Evolutionary conservation across 1,140 invertebrate species (phyloP).

Genomic region (Drosophila ficusphila): DNA sequence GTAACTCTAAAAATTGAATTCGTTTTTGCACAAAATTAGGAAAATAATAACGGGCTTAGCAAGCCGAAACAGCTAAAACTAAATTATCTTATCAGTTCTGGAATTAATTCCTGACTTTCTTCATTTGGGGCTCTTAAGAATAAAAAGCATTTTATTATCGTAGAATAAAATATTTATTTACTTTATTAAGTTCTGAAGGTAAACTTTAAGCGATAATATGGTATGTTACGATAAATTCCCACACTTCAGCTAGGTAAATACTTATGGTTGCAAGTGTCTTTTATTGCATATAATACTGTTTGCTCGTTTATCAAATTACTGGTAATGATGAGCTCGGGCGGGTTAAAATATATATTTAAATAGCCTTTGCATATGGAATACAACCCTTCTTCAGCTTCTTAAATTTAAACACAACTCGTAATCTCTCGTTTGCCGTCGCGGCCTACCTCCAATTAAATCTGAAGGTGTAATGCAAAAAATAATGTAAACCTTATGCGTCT

Average conservation of each 20-base stretch:
- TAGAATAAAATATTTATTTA: slow-evolving; percentile 64
- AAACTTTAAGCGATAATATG: slow-evolving; percentile 61
- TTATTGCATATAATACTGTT: slow-evolving; percentile 74
- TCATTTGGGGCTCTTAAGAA: no score
- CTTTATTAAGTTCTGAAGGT: slow-evolving; percentile 39
- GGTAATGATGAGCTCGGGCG: slow-evolving; percentile 57
- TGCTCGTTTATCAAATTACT: slow-evolving; percentile 51
- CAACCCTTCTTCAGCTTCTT: slow-evolving; percentile 62
- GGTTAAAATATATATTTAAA: slow-evolving; percentile 55
- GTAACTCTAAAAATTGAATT: no score
- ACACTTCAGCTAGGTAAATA: slow-evolving; percentile 61
- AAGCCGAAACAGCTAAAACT: no score
- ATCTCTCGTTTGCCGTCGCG: slow-evolving; percentile 14
- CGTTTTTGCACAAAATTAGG: no score
- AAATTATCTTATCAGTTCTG: no score
- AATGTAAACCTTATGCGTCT: slow-evolving; percentile 40
- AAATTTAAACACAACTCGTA: slow-evolving; percentile 60
- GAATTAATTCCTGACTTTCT: no score
- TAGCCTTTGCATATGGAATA: slow-evolving; percentile 63
- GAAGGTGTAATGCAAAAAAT: slow-evolving; percentile 51
- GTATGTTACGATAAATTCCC: slow-evolving; percentile 47
- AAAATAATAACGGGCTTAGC: no score
- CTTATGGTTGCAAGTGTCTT: slow-evolving; percentile 59
- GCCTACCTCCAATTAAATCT: slow-evolving; percentile 7
- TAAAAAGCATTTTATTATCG: not conserved